Conservation (phyloP, 2,888 invertebrate genomes). For the Noctua pronuba region DNA sequence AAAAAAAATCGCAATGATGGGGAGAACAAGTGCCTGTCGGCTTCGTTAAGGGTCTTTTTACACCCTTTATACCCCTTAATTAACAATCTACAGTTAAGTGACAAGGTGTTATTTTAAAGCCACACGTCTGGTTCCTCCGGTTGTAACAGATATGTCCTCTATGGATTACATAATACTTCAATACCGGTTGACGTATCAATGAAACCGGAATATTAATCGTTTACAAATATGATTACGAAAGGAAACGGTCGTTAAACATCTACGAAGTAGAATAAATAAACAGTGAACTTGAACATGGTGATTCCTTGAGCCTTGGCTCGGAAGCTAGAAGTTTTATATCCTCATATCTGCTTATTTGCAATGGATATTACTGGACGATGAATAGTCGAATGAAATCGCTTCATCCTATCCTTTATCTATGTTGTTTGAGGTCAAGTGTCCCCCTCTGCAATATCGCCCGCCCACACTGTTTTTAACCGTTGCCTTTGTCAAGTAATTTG, state of each 20-base stretch:
- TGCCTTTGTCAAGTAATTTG: slow-evolving; percentile 67
- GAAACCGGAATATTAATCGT: slow-evolving; percentile 72
- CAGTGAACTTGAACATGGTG: slow-evolving; percentile 62
- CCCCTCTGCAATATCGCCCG: slow-evolving; percentile 63
- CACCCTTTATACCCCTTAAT: slow-evolving; percentile 8
- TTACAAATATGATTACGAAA: slow-evolving; percentile 67
- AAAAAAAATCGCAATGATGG: no score
- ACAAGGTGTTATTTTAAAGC: slow-evolving; percentile 23
- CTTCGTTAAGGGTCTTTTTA: no score
- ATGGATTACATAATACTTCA: slow-evolving; percentile 56
- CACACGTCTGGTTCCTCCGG: slow-evolving; percentile 37
- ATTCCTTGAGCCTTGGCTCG: slow-evolving; percentile 18
- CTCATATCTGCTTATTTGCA: slow-evolving; percentile 17
- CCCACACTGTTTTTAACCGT: slow-evolving; percentile 65
- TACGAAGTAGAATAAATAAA: slow-evolving; percentile 68
- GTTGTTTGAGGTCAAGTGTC: slow-evolving; percentile 63
- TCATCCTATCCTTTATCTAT: slow-evolving; percentile 63
- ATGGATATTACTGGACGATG: slow-evolving; percentile 17
- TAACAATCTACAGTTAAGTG: slow-evolving; percentile 12
- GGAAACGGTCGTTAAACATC: slow-evolving; percentile 65
- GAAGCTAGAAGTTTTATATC: slow-evolving; percentile 7
- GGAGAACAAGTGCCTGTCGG: no score
- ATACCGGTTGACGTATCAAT: slow-evolving; percentile 64
- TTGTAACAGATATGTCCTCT: slow-evolving; percentile 51
- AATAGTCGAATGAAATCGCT: slow-evolving; percentile 47